A percentile compares a stretch with the other conserved stretches of the same genome.
Evolutionary conservation across 2,888 invertebrate species (phyloP).

Genomic region (Lycocerus yunnanus): DNA sequence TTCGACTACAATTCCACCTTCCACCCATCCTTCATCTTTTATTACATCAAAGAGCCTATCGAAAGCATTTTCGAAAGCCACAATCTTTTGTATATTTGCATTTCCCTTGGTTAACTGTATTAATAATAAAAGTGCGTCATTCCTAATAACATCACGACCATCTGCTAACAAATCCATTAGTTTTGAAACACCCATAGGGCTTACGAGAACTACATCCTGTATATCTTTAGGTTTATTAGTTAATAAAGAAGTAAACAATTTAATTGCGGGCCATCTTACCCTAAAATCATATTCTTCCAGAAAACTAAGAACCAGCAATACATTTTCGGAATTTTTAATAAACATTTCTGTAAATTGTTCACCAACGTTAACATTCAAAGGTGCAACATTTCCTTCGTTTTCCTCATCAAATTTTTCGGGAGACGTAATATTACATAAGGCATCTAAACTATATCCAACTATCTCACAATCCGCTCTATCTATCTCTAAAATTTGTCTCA

Average conservation of each 20-base stretch:
- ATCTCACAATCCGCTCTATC: conserved; percentile 93
- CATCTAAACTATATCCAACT: conserved; percentile 88
- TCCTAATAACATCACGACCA: conserved; percentile 91
- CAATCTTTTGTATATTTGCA: conserved; percentile 97
- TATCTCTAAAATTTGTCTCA: conserved; percentile 79
- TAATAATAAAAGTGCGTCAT: conserved; percentile 89
- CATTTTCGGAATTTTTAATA: conserved; percentile 86
- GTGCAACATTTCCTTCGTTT: conserved; percentile 58
- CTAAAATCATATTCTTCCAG: conserved; percentile 95
- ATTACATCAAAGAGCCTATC: conserved; percentile 94
- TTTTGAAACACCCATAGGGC: conserved; percentile 97
- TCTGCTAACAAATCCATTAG: conserved; percentile 96
- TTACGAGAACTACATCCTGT: conserved; percentile 84
- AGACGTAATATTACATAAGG: conserved; percentile 87
- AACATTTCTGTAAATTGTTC: conserved; percentile 98
- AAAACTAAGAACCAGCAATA: conserved; percentile 78
- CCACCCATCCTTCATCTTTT: conserved; percentile 81
- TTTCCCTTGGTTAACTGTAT: conserved; percentile 93
- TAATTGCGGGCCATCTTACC: conserved; percentile 88
- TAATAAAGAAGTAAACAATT: conserved; percentile 84
- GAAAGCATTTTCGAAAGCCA: conserved; percentile 98
- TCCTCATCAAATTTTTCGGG: conserved; percentile 83
- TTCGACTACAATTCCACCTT: conserved; percentile 97
- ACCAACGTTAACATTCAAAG: conserved; percentile 71
- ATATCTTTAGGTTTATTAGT: conserved; percentile 85